Evolutionary conservation across 2,888 invertebrate species (phyloP), one percentile per base, ranked within the genome.

Genomic region (Pterostichus niger): DNA sequence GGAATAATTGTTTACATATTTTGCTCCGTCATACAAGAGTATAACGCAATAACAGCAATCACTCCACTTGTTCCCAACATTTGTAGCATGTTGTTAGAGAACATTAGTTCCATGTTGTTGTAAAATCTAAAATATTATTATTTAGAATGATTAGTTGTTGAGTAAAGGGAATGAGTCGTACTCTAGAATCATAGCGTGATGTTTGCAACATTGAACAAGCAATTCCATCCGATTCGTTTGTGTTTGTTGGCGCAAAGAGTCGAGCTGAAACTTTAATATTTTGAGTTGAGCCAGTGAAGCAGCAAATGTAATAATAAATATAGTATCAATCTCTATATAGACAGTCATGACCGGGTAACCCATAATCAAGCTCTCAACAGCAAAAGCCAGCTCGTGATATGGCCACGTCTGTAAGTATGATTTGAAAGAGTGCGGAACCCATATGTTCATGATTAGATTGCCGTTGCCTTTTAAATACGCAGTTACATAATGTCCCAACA

Each of bases 41-140:
- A 64, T 31, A 64, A 13, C 6, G 64, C 64, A 64, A 64, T 64
- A 33, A 64, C 64, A n/a, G 64, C 64, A 64, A 64, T 64, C 24
- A 64, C 35, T 64, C 64, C 64, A 64, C 64, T 64, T 6, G 64
- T 64, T 35, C 64, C 64, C 13, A 64, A 35, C 64, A 64, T 64
- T 64, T 64, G 64, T 64, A 64, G 13, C 64, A 64, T 64, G 33
- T 64, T 64, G 13, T 33, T 64, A 13, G 64, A 64, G 35, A 64
- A 64, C 64, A 64, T 64, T 35, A 6, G 13, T 40, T 64, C 64
- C 64, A 64, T 64, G 9, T 64, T 35, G 31, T 35, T 64, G 33
- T 35, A 64, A 64, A 64, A 64, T 31, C 64, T 64, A 13, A n/a
- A 64, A 64, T 2, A 3, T 24, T 4, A 52, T 1, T 13, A 9